Conservation (phyloP, 2,797 vertebrate genomes). For the Florisuga fusca region DNA sequence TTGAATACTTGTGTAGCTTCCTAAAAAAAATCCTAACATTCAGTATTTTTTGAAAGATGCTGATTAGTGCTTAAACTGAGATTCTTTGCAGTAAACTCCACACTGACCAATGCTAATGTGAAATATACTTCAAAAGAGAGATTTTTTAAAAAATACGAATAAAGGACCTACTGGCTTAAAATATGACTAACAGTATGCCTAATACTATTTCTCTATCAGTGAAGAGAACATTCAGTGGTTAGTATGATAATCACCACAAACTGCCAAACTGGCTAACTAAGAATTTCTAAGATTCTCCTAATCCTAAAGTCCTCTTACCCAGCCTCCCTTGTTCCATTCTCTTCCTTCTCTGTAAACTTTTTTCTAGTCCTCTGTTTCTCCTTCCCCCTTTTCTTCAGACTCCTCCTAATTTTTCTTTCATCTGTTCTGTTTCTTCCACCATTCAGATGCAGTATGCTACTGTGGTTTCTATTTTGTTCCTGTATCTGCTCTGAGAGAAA, state of each 20-base stretch:
- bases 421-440: not conserved
- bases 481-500: not conserved
- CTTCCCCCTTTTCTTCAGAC: not conserved
- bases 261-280: not conserved
- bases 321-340: not conserved
- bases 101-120: not conserved
- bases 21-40: not conserved
- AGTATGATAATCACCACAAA: not conserved
- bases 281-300: not conserved
- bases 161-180: not conserved
- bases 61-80: not conserved
- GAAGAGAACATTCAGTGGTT: not conserved
- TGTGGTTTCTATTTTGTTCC: not conserved
- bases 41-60: not conserved
- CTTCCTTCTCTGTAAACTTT: not conserved
- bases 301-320: not conserved
- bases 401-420: not conserved
- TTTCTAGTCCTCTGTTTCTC: not conserved
- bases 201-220: not conserved
- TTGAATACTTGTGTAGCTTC: not conserved
- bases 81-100: not conserved
- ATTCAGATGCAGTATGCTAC: not conserved
- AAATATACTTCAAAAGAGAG: not conserved
- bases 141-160: not conserved
- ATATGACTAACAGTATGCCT: not conserved